These are phyloP conservation scores for Phytoseiulus persimilis DNA, from an alignment of 2,888 invertebrate species.

Conservation along the genomic window DNA sequence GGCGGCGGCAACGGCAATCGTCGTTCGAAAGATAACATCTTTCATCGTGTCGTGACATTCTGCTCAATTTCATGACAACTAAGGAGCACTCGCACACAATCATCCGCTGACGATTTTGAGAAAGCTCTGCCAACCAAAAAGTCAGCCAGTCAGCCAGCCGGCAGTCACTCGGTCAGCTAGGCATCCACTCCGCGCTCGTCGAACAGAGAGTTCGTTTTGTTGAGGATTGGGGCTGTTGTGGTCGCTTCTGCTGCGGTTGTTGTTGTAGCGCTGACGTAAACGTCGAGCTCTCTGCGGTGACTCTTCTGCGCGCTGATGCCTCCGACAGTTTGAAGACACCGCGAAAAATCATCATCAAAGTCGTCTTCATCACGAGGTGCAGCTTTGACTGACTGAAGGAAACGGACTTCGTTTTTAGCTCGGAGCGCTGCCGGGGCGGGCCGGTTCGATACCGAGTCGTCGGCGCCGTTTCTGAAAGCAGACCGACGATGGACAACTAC, in stretches of 20 bases:
- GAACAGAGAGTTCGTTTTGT: background rate
- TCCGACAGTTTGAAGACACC: background rate
- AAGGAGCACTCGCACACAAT: background rate
- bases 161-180: background rate
- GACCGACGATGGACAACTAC: background rate
- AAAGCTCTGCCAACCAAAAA: background rate
- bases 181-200: background rate
- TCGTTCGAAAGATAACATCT: background rate
- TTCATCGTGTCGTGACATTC: conserved; percentile 5
- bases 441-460: background rate
- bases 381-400: background rate
- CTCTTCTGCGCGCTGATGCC: background rate
- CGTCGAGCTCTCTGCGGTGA: background rate
- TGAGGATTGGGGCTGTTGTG: background rate
- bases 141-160: background rate
- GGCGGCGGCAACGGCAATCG: background rate
- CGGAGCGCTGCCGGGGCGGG: background rate
- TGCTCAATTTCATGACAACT: background rate
- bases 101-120: background rate
- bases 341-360: background rate
- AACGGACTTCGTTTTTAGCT: background rate
- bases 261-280: background rate
- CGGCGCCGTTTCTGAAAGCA: background rate
- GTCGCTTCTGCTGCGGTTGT: background rate
- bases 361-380: background rate